A percentile compares a stretch with the other conserved stretches of the same genome.
These are phyloP conservation scores for Petrocephalus schoutedeni DNA, from an alignment of 2,797 vertebrate genomes.

Conservation along the genomic window DNA sequence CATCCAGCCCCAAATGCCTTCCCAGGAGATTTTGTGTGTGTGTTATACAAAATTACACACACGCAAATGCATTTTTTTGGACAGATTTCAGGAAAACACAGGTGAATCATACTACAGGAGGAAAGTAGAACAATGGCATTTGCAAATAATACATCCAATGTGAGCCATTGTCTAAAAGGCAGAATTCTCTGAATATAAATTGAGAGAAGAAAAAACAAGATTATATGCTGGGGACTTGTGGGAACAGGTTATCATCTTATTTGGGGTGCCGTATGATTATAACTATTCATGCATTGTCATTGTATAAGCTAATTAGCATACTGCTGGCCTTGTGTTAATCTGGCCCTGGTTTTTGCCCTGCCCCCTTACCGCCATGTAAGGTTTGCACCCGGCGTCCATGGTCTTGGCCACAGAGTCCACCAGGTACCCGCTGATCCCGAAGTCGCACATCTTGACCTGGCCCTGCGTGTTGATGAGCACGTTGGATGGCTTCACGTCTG, in stretches of 20 bases:
- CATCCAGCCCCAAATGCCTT: neutral
- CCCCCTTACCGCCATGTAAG: conserved; percentile 87
- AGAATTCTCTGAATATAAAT: neutral
- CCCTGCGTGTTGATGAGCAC: conserved; percentile 92
- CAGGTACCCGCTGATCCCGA: conserved; percentile 94
- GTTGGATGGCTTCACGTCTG: conserved; percentile 96
- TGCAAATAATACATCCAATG: neutral
- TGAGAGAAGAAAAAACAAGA: neutral
- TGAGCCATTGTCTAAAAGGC: neutral
- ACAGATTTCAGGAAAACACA: neutral
- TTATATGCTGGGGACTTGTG: too few relatives aligned
- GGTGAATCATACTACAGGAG: neutral
- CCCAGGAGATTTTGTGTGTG: neutral
- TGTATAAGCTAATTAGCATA: neutral
- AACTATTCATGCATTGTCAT: neutral
- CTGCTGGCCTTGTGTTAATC: neutral
- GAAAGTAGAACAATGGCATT: neutral
- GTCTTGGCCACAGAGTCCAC: conserved; percentile 96
- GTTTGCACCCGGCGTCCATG: conserved; percentile 94
- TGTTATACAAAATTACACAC: neutral
- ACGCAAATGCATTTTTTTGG: neutral
- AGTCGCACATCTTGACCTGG: conserved; percentile 98
- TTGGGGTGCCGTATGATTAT: neutral
- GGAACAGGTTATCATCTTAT: too few relatives aligned
- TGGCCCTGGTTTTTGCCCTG: neutral